Evolutionary conservation across 2,888 invertebrate species (phyloP), one percentile per base, ranked within the genome.

Genomic region (Arctia plantaginis): DNA sequence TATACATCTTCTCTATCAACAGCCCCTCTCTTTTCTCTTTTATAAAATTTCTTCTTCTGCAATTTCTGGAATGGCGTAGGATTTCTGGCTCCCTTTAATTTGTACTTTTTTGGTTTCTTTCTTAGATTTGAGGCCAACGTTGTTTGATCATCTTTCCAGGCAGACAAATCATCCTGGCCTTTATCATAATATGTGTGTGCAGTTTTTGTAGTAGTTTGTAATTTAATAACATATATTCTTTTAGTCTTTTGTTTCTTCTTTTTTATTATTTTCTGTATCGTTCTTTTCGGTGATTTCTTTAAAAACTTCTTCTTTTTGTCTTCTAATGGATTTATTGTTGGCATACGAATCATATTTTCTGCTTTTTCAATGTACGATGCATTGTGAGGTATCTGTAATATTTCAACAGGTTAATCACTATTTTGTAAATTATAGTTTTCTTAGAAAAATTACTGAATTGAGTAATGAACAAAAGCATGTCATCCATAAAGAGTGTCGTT

Each of bases 201-300:
- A 3, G 84, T 35, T 20, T 72, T 64, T 0, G 91, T 92, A 0
- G 92, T 82, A 23, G 82, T 89, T 0, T 90, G 88, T 39, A 83
- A 69, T 44, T 75, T 80, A 75, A 62, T 83, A 78, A 89, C 78
- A 62, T 90, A 92, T 2, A 90, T 68, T 74, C 90, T 94, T 72
- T 86, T 91, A n/a, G 86, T 80, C 77, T 88, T 93, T 0, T 85
- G 80, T 72, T 78, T 89, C 10, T 90, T 92, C 80, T 92, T 93
- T 79, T 92, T 95, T 80, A 95, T 95, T 13, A 95, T 95, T 85
- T 94, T 95, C 82, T 95, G 95, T 55, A 94, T 90, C 4, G 92
- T 94, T 64, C 94, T 87, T 80, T 89, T 95, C 7, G 93, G 92
- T 0, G 87, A 75, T 75, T 94, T 94, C 78, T 93, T 94, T 3